phyloP scores from a whole-genome alignment of 92 coral and sea anemone genomes.

The Siderastrea radians region DNA sequence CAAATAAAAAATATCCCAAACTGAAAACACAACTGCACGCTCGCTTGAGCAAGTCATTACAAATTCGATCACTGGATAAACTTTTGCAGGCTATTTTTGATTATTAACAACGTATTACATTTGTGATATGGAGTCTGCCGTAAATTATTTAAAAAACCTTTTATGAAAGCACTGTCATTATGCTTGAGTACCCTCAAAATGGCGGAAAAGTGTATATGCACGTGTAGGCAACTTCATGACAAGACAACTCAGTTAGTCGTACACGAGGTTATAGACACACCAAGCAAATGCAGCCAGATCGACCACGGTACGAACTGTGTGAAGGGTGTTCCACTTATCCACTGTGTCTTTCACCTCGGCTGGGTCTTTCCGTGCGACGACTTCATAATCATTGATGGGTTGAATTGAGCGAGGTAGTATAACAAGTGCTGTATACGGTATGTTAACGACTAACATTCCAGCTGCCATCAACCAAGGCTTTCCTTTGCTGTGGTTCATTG shows the following conservation, averaged over 20 bases:
- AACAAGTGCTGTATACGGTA: slow-evolving; percentile 44
- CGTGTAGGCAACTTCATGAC: too few relatives aligned
- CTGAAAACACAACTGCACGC: too few relatives aligned
- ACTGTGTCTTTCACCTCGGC: slow-evolving; percentile 47
- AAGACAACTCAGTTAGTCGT: not conserved
- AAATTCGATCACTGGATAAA: too few relatives aligned
- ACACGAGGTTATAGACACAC: slow-evolving; percentile 37
- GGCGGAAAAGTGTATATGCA: too few relatives aligned
- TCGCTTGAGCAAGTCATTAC: too few relatives aligned
- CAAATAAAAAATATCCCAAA: too few relatives aligned
- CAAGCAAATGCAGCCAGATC: slow-evolving; percentile 50
- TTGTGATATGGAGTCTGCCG: too few relatives aligned
- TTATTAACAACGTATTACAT: too few relatives aligned
- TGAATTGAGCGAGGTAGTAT: slow-evolving; percentile 49
- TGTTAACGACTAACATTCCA: slow-evolving; percentile 37
- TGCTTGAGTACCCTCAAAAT: too few relatives aligned
- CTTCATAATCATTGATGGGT: slow-evolving; percentile 47
- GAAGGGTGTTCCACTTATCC: slow-evolving; percentile 48
- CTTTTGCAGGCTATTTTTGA: too few relatives aligned
- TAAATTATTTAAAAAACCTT: too few relatives aligned
- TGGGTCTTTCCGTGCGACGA: slow-evolving; percentile 32
- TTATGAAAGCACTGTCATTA: too few relatives aligned
- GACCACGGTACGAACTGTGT: slow-evolving; percentile 38
- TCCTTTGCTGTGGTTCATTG: slow-evolving; percentile 34
- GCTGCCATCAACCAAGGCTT: slow-evolving; percentile 45